phyloP scores from a whole-genome alignment of 2,888 invertebrate species.

The Caenorhabditis sinica region DNA sequence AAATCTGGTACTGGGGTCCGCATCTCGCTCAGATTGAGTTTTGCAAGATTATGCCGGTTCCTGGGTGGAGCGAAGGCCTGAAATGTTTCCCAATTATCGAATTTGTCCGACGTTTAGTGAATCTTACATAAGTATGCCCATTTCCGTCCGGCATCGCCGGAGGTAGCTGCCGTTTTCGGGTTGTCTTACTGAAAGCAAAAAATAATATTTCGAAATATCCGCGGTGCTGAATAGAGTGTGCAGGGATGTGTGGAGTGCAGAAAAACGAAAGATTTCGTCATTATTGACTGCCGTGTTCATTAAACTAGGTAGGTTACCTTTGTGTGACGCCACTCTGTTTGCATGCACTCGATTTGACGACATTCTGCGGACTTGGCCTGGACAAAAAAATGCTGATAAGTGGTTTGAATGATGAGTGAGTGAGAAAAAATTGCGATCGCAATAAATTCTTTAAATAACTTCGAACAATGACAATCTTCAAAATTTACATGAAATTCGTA shows the following conservation, averaged over 20 bases:
- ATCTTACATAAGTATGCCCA: conserved; percentile 55
- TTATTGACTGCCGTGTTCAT: conserved; percentile 61
- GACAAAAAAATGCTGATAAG: conserved; percentile 36
- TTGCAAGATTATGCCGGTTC: conserved; percentile 46
- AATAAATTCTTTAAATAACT: background rate
- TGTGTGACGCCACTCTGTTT: conserved; percentile 56
- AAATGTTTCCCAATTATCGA: too few relatives aligned
- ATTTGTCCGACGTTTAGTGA: too few relatives aligned
- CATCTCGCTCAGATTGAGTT: conserved; percentile 44
- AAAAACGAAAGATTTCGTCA: conserved; percentile 62
- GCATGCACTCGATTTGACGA: conserved; percentile 60
- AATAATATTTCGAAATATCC: conserved; percentile 36
- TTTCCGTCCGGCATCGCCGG: conserved; percentile 60
- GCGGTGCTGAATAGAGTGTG: background rate
- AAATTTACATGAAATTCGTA: background rate
- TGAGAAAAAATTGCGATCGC: background rate
- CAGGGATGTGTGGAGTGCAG: conserved; percentile 9
- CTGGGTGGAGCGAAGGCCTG: conserved; percentile 44
- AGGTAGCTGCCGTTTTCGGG: conserved; percentile 52
- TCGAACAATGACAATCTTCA: background rate
- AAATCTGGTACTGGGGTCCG: conserved; percentile 36
- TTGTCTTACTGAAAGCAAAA: conserved; percentile 51
- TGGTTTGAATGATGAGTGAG: conserved; percentile 5
- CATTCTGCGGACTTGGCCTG: conserved; percentile 60
- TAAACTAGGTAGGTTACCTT: conserved; percentile 62